Conservation (phyloP, 2,797 vertebrate species). For the Chrosomus eos region DNA sequence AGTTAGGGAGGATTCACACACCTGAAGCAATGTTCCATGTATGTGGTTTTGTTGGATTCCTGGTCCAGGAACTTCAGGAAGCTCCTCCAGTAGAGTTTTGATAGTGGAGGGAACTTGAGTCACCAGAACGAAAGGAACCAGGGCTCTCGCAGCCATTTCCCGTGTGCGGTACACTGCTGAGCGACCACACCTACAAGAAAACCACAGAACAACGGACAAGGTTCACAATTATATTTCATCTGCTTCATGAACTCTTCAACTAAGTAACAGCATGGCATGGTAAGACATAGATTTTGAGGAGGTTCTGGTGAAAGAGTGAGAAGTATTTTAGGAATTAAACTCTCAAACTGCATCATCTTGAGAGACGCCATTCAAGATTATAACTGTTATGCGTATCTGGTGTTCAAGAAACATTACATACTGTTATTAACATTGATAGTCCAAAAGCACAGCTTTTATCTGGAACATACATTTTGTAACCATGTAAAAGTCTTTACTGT, state of each 20-base stretch:
- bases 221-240: conserved; percentile 1
- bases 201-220: background rate
- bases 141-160: conserved; percentile 90
- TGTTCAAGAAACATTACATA: background rate
- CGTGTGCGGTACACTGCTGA: conserved; percentile 89
- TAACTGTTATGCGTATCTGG: background rate
- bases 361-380: background rate
- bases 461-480: background rate
- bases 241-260: background rate
- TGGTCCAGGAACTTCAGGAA: conserved; percentile 76
- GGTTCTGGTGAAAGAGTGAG: background rate
- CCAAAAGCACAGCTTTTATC: background rate
- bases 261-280: background rate
- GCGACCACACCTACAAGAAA: conserved; percentile 81
- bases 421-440: background rate
- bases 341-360: background rate
- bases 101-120: conserved; percentile 80
- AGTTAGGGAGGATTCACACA: conserved; percentile 63
- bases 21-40: conserved; percentile 91
- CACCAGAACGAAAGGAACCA: conserved; percentile 89
- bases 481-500: background rate
- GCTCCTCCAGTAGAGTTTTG: conserved; percentile 76
- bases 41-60: conserved; percentile 84
- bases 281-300: background rate
- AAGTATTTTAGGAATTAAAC: background rate